Base-by-base conservation (phyloP, 2,888 invertebrate genomes). In the Apoda limacodes region DNA sequence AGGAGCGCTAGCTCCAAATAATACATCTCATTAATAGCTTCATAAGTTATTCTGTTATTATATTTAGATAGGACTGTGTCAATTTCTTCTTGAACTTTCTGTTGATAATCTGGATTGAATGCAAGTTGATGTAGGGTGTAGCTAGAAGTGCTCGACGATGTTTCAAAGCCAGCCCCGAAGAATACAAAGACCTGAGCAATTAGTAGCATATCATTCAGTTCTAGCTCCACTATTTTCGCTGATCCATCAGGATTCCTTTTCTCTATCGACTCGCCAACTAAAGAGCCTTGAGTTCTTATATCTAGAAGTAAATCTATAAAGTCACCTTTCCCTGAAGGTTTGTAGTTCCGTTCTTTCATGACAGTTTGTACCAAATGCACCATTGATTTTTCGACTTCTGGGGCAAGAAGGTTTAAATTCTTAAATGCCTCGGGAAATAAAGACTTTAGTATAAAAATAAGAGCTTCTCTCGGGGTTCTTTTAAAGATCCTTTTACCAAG, bases 1-100 rank as follows among this genome's bases (percentile, higher is more conserved):
- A 62, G 57, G 41, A 76, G 71, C 3, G 65, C 68, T 56, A 67
- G 62, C 48, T 76, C 68, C 40, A 76, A 56, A 47, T 64, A 69
- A 2, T 43, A 55, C 72, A 78, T 70, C 34, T 76, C 72, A 43
- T 60, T 71, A 0, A 41, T 21, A 5, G 41, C 35, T 5, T 41
- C 36, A 22, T 30, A 41, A 10, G 34, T 34, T 9, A 41, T 11
- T 17, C 19, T 27, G 20, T 31, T 30, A 13, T 30, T 22, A 11
- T 41, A 26, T 21, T 30, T 38, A 1, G 17, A 7, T 15, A 41
- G 13, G 1, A 41, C 35, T 9, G 9, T 6, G 10, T 41, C 50
- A n/a, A 58, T 42, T 36, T 59, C 57, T 22, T 45, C 33, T 13
- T 45, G 39, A 4, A 49, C 28, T 25, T 28, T 48, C n/a, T 40